These are phyloP conservation scores for Melanotus villosus DNA, from an alignment of 2,888 invertebrate genomes.

Conservation along the genomic window DNA sequence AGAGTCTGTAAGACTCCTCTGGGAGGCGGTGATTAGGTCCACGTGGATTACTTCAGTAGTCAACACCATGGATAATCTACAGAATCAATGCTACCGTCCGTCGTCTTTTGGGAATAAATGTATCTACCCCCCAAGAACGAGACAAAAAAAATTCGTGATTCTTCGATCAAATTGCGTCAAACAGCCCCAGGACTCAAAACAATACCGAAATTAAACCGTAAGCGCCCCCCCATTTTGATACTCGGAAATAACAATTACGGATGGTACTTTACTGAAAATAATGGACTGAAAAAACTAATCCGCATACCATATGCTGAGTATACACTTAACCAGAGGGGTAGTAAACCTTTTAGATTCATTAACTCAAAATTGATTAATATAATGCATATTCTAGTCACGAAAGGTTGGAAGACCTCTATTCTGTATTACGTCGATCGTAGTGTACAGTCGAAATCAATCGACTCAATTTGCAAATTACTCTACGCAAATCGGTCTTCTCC, in stretches of 20 bases:
- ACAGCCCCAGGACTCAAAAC: background rate
- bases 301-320: conserved; percentile 42
- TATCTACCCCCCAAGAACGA: background rate
- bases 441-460: conserved; percentile 56
- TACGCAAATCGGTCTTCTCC: conserved; percentile 47
- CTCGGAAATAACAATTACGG: background rate
- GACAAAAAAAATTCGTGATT: conserved; percentile 7
- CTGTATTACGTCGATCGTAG: conserved; percentile 30
- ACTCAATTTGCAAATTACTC: conserved; percentile 64
- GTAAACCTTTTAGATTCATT: conserved; percentile 56
- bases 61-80: conserved; percentile 43
- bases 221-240: background rate
- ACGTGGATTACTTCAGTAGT: conserved; percentile 46
- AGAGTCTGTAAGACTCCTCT: conserved; percentile 44
- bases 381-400: conserved; percentile 59
- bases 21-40: conserved; percentile 56
- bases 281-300: conserved; percentile 32
- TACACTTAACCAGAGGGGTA: conserved; percentile 44
- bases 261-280: conserved; percentile 19
- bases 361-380: conserved; percentile 59
- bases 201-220: conserved; percentile 6
- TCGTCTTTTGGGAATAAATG: conserved; percentile 37
- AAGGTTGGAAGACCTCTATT: conserved; percentile 44
- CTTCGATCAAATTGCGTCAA: background rate
- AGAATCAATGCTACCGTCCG: conserved; percentile 36